Evolutionary conservation across 2,888 invertebrate species (phyloP), one percentile per base, ranked within the genome.

Genomic region (Odontocolon sp.): DNA sequence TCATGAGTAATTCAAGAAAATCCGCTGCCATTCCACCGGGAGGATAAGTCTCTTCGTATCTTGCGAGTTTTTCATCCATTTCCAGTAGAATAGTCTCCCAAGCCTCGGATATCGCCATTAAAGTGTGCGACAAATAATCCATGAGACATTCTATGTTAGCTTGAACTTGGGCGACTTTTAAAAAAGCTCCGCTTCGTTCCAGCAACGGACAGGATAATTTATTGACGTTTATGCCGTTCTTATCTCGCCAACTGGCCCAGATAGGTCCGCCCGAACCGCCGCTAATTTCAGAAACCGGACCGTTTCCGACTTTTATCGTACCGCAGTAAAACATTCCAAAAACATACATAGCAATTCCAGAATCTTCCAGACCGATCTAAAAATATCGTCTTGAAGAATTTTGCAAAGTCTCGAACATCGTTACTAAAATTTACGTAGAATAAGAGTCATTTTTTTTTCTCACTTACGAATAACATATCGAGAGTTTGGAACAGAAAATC

Each of bases 11-110:
- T 88, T 98, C 98, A 80, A 98, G 91, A 88, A 98, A 96, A 91
- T 98, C 98, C 38, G 97, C 96, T 9, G 97, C 96, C 9, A 98
- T 94, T 47, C 95, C 95, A 50, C 96, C 96, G 85, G 95, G 94
- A 2, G 95, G 93, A 61, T 95, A 95, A 74, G 94, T 94, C 75
- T 95, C 94, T 8, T 97, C 97, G 92, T 97, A 98, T 81, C 95
- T 95, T 0, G 96, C 94, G 83, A 99, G 93, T 91, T 98, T 98
- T 54, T 96, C 95, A 88, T 98, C 98, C 95, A 98, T 96, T 91
- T 98, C 98, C 45, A 98, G 89, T 36, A 98, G 92, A 84, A 98
- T 97, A 80, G 96, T 97, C 89, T 98, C 98, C 97, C 98, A 98
- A 0, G 97, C 96, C 91, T 98, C 98, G 38, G 93, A 94, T 80